Evolutionary conservation across 37 sponge, comb jelly and placozoan species (phyloP).

Genomic region (Trichoplax adhaerens): DNA sequence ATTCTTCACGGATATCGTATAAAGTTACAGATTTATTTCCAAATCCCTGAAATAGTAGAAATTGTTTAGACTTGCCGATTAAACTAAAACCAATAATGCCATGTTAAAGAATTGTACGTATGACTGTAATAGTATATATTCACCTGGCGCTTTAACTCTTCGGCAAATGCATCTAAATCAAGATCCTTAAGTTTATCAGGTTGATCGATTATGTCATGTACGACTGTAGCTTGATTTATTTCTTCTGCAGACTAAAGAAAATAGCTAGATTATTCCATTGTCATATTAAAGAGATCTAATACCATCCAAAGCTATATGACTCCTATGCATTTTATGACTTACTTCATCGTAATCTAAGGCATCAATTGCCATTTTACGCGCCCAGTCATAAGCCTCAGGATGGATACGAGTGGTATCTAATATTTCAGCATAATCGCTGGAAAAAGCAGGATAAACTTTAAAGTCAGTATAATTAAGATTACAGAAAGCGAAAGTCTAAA

Average conservation of each 20-base stretch:
- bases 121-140: not conserved
- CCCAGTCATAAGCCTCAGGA: conserved; percentile 96
- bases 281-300: not conserved
- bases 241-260: conserved; percentile 19
- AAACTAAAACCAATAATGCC: conserved; percentile 1
- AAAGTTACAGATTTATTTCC: conserved; percentile 77
- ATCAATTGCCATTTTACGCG: conserved; percentile 96
- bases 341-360: conserved; percentile 92
- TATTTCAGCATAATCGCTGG: conserved; percentile 45
- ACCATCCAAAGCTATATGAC: not conserved
- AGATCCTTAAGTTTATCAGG: conserved; percentile 59
- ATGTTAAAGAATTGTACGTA: not conserved
- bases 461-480: too few relatives aligned
- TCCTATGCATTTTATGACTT: too few relatives aligned
- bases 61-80: not conserved
- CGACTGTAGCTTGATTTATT: conserved; percentile 26
- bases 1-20: conserved; percentile 87
- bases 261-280: too few relatives aligned
- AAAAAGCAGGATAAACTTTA: not conserved
- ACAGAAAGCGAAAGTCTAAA: not conserved
- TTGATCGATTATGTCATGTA: too few relatives aligned
- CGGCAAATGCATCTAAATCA: conserved; percentile 95
- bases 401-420: conserved; percentile 88
- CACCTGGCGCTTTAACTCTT: conserved; percentile 83
- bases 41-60: conserved; percentile 33